Evolutionary conservation across 2,797 vertebrate genomes (phyloP).

Genomic region (Anisognathus igniventris): DNA sequence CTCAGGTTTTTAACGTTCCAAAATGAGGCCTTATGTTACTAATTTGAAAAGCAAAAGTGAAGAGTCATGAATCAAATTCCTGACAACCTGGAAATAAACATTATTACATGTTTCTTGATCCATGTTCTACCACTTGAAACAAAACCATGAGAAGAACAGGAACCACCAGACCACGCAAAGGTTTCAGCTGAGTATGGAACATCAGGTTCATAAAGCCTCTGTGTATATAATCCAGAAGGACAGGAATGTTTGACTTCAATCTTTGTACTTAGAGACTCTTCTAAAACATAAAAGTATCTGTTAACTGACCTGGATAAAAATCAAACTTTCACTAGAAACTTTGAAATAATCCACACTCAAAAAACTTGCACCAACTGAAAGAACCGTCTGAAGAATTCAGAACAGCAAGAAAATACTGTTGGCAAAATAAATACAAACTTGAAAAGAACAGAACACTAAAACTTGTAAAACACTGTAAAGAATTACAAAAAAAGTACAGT

Average conservation of each 20-base stretch:
- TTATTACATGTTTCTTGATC: neutral
- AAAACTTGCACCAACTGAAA: neutral
- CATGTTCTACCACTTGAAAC: neutral
- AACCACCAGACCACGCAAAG: neutral
- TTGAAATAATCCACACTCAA: neutral
- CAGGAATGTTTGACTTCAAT: neutral
- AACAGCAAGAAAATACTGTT: neutral
- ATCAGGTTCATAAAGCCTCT: neutral
- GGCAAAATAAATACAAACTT: neutral
- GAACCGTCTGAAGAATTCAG: neutral
- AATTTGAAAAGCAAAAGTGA: neutral
- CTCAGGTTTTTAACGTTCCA: rapidly evolving
- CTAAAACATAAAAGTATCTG: neutral
- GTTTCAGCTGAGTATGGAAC: neutral
- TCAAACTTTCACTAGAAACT: neutral
- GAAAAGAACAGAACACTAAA: neutral
- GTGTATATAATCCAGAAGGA: neutral
- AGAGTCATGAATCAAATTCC: neutral
- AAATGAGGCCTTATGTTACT: neutral
- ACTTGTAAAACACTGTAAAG: neutral
- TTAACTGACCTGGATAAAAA: neutral
- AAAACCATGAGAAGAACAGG: neutral
- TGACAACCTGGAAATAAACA: neutral
- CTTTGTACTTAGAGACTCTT: neutral
- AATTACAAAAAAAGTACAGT: neutral